These are phyloP conservation scores for Jacana jacana DNA, from an alignment of 2,113 vertebrate species.

Conservation along the genomic window DNA sequence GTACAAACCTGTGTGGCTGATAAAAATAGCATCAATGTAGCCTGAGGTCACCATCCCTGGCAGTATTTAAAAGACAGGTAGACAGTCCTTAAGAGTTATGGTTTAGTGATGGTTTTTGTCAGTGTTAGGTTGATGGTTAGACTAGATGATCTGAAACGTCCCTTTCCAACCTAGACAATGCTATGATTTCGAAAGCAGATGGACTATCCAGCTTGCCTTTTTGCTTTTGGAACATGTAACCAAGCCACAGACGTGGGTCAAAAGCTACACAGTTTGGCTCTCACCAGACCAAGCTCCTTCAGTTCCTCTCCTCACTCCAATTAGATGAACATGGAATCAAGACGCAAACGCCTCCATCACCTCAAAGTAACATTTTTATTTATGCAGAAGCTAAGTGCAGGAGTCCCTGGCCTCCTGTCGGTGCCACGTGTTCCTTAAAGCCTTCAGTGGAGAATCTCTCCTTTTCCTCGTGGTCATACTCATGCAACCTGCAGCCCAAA, in stretches of 20 bases:
- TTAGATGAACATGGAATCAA: not conserved
- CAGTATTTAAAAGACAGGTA: too few species aligned
- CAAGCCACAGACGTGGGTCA: accelerated
- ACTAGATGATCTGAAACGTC: too few species aligned
- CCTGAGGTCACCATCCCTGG: too few species aligned
- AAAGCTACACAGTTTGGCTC: not conserved
- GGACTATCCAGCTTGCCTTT: not conserved
- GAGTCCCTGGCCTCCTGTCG: not conserved
- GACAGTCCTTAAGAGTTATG: too few species aligned
- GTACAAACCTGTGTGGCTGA: not conserved
- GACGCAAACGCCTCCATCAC: not conserved
- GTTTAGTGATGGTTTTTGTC: too few species aligned
- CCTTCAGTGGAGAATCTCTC: not conserved
- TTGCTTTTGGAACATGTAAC: not conserved
- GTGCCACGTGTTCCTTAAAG: not conserved
- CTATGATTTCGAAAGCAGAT: not conserved
- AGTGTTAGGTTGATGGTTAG: too few species aligned
- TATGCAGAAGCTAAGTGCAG: not conserved
- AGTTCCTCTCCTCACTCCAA: not conserved
- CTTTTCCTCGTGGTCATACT: not conserved
- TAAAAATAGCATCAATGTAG: not conserved
- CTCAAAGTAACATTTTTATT: not conserved
- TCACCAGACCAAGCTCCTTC: not conserved
- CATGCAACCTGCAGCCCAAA: accelerated
- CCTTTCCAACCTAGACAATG: too few species aligned